Evolutionary conservation across 2,797 vertebrate species (phyloP), one percentile per base, ranked within the genome.

Genomic region (Hoplostethus mediterraneus): DNA sequence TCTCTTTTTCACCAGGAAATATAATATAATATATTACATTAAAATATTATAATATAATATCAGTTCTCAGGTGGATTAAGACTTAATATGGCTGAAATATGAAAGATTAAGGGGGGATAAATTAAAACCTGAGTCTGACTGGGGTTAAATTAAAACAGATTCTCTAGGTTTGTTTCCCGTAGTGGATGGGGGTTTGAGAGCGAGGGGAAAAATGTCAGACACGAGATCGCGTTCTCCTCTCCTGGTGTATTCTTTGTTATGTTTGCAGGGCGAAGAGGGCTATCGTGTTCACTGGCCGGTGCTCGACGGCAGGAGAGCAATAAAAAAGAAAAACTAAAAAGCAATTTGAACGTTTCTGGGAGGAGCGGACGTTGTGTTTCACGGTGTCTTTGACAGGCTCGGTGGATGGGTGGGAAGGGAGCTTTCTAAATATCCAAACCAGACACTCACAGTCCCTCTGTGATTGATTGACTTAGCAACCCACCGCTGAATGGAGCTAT

Each of bases 271-370:
- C 73, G 53, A 83, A 82, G 65, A 68, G 63, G 80, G 45, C 56
- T 61, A 75, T 88, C 72, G 44, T n/a, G 28, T 84, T 79, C 70
- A 76, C 42, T 63, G 64, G 62, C 63, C 40, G 1, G 47, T 13
- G 75, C 69, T 75, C 42, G 57, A 74, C 7, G 66, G 64, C 76
- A 21, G 54, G 79, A 86, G 81, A 87, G 75, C 77, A 80, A 75
- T 86, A 81, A 87, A 82, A 75, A 16, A 33, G 63, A 57, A 56
- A 74, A 73, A 84, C 21, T 56, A 76, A 68, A 89, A 82, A 73
- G 82, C 53, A 70, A 82, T 87, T 75, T 78, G 82, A 76, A 75
- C 73, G 40, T 72, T 73, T 82, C 67, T 79, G 77, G 62, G 69
- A 70, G 77, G 51, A 81, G 13, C 28, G 11, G 38, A 65, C 62